phyloP scores from a whole-genome alignment of 2,888 invertebrate genomes.

The Ophion ventricosus region DNA sequence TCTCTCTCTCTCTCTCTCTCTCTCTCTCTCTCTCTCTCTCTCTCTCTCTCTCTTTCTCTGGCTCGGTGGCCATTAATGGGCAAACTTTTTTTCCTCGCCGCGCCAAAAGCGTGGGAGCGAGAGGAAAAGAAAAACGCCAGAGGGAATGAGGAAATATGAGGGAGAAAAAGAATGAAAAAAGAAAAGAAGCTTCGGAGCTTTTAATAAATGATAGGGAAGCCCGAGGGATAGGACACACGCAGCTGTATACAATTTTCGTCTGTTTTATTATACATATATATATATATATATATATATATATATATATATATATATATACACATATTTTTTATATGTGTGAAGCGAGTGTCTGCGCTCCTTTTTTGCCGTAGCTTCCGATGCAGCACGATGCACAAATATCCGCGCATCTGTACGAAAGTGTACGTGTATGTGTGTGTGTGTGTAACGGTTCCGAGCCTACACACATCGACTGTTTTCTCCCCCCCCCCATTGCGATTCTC shows the following conservation, averaged over 20 bases:
- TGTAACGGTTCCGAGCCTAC: constrained; percentile 53
- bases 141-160: constrained; percentile 45
- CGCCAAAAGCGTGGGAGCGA: constrained; percentile 46
- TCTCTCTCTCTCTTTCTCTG: constrained; percentile 31
- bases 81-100: constrained; percentile 76
- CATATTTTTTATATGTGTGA: constrained; percentile 64
- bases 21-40: constrained; percentile 42
- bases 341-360: constrained; percentile 40
- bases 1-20: constrained; percentile 48
- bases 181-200: constrained; percentile 69
- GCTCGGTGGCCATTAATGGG: constrained; percentile 73
- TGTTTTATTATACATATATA: background rate
- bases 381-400: background rate
- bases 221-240: constrained; percentile 67
- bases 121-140: constrained; percentile 34
- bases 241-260: constrained; percentile 62
- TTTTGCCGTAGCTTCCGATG: constrained; percentile 48
- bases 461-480: constrained; percentile 57
- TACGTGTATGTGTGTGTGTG: constrained; percentile 38
- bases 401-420: background rate
- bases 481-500: constrained; percentile 23
- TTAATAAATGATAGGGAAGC: constrained; percentile 76
- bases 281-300: constrained; percentile 30
- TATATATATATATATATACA: constrained; percentile 7
- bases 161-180: constrained; percentile 21